phyloP scores from a whole-genome alignment of 2,113 vertebrate genomes.

The Oenanthe oenanthe region DNA sequence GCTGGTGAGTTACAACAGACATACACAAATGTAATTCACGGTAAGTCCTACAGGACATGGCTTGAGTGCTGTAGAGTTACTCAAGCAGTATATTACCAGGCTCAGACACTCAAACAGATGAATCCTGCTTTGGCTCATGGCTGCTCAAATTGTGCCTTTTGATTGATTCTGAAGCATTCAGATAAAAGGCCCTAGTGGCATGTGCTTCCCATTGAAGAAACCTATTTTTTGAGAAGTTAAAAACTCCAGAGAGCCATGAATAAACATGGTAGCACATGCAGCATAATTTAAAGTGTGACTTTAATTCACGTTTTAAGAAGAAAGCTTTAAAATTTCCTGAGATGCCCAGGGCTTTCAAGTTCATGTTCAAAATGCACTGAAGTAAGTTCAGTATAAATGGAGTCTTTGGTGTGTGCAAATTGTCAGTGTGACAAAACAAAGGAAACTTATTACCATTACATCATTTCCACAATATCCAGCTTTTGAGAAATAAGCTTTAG shows the following conservation, averaged over 20 bases:
- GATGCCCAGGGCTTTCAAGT: background rate
- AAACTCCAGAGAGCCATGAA: conserved; percentile 18
- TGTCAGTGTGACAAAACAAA: background rate
- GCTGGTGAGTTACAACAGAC: background rate
- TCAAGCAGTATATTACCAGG: background rate
- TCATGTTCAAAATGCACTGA: background rate
- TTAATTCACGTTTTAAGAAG: conserved; percentile 41
- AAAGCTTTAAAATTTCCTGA: conserved; percentile 11
- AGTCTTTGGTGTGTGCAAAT: background rate
- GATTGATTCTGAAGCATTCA: conserved; percentile 44
- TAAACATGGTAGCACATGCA: conserved; percentile 48
- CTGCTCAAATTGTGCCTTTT: conserved; percentile 44
- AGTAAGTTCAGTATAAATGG: background rate
- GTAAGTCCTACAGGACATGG: background rate
- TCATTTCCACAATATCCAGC: background rate
- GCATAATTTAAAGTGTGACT: conserved; percentile 40
- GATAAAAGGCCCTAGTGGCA: conserved; percentile 33
- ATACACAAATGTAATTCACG: background rate
- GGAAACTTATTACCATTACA: background rate
- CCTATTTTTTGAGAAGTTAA: conserved; percentile 15
- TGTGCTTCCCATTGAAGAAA: conserved; percentile 13
- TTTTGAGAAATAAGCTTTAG: background rate
- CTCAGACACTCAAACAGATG: background rate
- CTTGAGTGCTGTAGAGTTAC: background rate
- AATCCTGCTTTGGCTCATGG: background rate